phyloP scores from a whole-genome alignment of 35 echinoderm and acorn worm species.

The Ophioderma brevispina region DNA sequence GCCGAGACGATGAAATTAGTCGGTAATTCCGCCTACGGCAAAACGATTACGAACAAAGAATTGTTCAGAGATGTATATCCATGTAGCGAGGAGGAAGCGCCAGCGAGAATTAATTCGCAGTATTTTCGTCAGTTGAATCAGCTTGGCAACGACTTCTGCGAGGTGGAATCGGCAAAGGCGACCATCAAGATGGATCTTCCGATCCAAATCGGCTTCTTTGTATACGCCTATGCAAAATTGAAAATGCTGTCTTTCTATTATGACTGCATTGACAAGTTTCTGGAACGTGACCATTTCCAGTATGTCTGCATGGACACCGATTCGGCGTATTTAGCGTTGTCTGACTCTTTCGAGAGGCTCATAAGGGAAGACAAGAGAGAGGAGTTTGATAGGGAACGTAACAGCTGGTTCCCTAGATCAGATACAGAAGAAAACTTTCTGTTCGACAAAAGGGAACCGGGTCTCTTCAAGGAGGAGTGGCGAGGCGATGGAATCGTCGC shows the following conservation, averaged over 20 bases:
- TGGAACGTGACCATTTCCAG: background rate
- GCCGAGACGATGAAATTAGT: slow-evolving; percentile 52
- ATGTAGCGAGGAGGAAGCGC: background rate
- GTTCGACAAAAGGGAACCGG: slow-evolving; percentile 59
- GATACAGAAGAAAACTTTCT: slow-evolving; percentile 20
- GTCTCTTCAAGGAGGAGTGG: slow-evolving; percentile 70
- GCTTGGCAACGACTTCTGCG: background rate
- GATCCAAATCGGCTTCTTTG: slow-evolving; percentile 28
- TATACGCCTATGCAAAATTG: slow-evolving; percentile 31
- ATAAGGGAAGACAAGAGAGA: background rate
- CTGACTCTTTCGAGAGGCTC: background rate
- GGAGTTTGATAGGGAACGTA: slow-evolving; percentile 10
- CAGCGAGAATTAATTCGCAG: background rate
- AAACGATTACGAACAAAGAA: slow-evolving; percentile 32
- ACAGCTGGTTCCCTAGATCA: slow-evolving; percentile 42
- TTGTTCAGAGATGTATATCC: background rate
- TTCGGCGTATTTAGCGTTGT: background rate
- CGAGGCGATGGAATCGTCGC: slow-evolving; percentile 45
- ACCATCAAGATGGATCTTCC: slow-evolving; percentile 18
- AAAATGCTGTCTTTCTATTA: slow-evolving; percentile 53
- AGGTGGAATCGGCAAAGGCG: background rate
- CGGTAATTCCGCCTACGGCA: slow-evolving; percentile 50
- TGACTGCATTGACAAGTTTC: slow-evolving; percentile 19
- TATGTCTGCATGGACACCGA: slow-evolving; percentile 8
- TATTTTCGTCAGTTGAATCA: background rate